phyloP scores from a whole-genome alignment of 1,140 invertebrate species.

The Hermetia illucens region DNA sequence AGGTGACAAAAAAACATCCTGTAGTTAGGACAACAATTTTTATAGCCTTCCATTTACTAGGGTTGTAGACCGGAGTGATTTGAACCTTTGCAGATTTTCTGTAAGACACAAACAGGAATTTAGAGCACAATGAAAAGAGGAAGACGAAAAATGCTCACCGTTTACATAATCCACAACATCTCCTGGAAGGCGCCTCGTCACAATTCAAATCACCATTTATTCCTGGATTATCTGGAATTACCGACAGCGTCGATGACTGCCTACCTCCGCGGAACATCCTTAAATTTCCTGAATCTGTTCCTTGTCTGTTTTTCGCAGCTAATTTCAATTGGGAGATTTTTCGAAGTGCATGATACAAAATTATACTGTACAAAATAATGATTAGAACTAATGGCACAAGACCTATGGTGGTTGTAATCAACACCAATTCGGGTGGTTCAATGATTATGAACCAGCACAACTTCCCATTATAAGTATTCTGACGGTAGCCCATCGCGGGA shows the following conservation, averaged over 20 bases:
- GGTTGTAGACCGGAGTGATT: conserved; percentile 8
- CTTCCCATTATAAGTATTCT: conserved; percentile 28
- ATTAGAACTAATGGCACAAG: conserved; percentile 36
- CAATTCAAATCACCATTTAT: no score
- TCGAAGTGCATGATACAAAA: conserved; percentile 33
- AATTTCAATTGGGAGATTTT: conserved; percentile 21
- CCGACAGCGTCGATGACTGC: background rate
- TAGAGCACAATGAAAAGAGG: background rate
- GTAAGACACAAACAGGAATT: background rate
- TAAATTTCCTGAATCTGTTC: conserved; percentile 10
- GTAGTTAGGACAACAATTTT: conserved; percentile 41
- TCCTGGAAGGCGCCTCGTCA: no score
- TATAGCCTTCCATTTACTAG: conserved; percentile 38
- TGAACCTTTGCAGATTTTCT: background rate
- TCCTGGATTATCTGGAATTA: no score
- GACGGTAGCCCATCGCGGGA: conserved; percentile 37
- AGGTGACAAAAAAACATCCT: conserved; percentile 35
- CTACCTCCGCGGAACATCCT: conserved; percentile 15
- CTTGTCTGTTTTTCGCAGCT: conserved; percentile 2
- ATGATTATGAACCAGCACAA: conserved; percentile 37
- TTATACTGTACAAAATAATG: conserved; percentile 37
- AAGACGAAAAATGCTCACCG: background rate
- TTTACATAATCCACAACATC: background rate
- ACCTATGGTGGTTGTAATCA: conserved; percentile 35
- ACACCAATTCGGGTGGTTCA: conserved; percentile 33